These are phyloP conservation scores for Rhodophaea formosa DNA, from an alignment of 2,888 invertebrate genomes.

Conservation along the genomic window DNA sequence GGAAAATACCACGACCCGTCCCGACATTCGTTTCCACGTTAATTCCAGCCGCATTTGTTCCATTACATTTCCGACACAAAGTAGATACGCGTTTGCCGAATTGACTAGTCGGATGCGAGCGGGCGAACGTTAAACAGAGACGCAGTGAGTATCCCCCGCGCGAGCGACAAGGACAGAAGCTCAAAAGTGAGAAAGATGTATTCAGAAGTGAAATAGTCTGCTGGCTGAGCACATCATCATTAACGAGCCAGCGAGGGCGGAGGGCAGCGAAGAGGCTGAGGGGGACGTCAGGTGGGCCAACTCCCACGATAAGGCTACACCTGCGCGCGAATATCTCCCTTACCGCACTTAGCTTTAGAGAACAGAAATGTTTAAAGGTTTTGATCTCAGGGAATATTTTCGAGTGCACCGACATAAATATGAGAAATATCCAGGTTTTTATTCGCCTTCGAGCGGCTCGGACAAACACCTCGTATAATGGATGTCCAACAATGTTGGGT, in stretches of 20 bases:
- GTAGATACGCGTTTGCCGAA: constrained; percentile 80
- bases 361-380: constrained; percentile 58
- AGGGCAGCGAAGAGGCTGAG: constrained; percentile 82
- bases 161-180: constrained; percentile 60
- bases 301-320: constrained; percentile 76
- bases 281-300: constrained; percentile 81
- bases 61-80: constrained; percentile 82
- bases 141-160: constrained; percentile 44
- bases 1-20: constrained; percentile 78
- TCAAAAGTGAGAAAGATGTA: constrained; percentile 83
- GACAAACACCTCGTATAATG: constrained; percentile 67
- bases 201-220: constrained; percentile 88
- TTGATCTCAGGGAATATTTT: constrained; percentile 73
- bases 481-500: constrained; percentile 66
- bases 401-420: constrained; percentile 78
- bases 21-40: constrained; percentile 79
- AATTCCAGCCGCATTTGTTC: constrained; percentile 81
- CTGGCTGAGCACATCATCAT: constrained; percentile 90
- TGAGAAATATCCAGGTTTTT: constrained; percentile 78
- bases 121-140: constrained; percentile 68
- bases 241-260: constrained; percentile 85
- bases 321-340: constrained; percentile 72
- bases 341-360: constrained; percentile 56
- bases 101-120: constrained; percentile 80
- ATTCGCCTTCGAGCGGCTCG: constrained; percentile 60